phyloP scores from a whole-genome alignment of 2,113 vertebrate species.

The Balaeniceps rex region DNA sequence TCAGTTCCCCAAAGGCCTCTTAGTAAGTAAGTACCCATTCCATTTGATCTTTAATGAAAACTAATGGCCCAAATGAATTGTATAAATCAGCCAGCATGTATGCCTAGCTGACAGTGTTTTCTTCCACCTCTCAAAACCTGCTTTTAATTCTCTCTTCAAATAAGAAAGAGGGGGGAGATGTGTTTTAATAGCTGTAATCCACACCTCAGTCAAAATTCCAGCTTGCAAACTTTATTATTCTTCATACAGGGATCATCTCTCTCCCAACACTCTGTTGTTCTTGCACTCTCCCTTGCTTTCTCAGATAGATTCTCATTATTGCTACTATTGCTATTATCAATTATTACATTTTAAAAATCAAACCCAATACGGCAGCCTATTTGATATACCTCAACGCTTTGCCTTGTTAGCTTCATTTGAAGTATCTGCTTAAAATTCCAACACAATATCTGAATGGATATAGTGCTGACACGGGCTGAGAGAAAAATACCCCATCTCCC shows the following conservation, averaged over 20 bases:
- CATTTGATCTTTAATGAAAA: slow-evolving; percentile 99
- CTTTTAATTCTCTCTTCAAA: slow-evolving; percentile 86
- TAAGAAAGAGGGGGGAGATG: slow-evolving; percentile 80
- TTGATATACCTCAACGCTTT: slow-evolving; percentile 1
- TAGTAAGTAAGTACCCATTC: slow-evolving; percentile 99
- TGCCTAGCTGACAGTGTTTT: slow-evolving; percentile 96
- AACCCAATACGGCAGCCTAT: not conserved
- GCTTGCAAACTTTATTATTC: slow-evolving; percentile 84
- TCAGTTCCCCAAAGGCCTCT: slow-evolving; percentile 99
- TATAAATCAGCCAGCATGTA: slow-evolving; percentile 99
- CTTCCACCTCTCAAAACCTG: slow-evolving; percentile 86
- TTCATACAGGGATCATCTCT: slow-evolving; percentile 58
- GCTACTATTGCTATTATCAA: slow-evolving; percentile 36
- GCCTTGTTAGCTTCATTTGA: slow-evolving; percentile 24
- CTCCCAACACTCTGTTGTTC: slow-evolving; percentile 44
- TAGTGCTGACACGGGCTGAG: not conserved
- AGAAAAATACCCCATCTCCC: not conserved
- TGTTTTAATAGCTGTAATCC: slow-evolving; percentile 88
- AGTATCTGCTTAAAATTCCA: slow-evolving; percentile 16
- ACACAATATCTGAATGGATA: not conserved
- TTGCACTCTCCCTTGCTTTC: slow-evolving; percentile 64
- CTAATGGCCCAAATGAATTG: slow-evolving; percentile 99
- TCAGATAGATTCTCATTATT: slow-evolving; percentile 21
- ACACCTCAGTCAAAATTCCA: slow-evolving; percentile 85
- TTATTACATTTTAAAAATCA: slow-evolving; percentile 50